Conservation (phyloP, 1,140 invertebrate genomes). For the Lerema accius region DNA sequence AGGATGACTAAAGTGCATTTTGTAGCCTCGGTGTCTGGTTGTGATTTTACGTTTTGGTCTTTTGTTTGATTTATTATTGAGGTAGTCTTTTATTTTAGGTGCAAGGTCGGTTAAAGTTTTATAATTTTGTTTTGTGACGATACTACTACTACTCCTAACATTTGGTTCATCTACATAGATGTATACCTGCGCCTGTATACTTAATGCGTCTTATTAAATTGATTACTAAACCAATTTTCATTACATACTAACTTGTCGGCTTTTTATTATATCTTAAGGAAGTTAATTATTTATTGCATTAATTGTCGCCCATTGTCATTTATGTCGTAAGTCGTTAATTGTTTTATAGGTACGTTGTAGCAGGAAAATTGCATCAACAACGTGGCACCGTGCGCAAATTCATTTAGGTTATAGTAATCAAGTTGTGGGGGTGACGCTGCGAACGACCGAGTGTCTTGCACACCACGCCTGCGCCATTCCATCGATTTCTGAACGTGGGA, state of each 20-base stretch:
- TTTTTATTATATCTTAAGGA: too few species aligned
- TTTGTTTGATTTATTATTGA: too few species aligned
- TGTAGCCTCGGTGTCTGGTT: neutral
- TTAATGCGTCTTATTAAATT: too few species aligned
- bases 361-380: slow-evolving; percentile 6
- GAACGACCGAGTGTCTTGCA: slow-evolving; percentile 28
- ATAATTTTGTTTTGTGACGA: too few species aligned
- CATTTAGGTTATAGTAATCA: slow-evolving; percentile 40
- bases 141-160: too few species aligned
- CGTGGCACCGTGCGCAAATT: slow-evolving; percentile 30
- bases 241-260: too few species aligned
- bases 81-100: too few species aligned
- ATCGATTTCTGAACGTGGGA: slow-evolving; percentile 63
- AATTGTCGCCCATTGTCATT: neutral
- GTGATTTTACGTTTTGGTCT: neutral
- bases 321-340: neutral
- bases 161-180: too few species aligned
- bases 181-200: too few species aligned
- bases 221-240: too few species aligned
- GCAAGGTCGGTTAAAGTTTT: too few species aligned
- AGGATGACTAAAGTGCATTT: neutral
- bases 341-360: neutral
- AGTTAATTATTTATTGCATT: slow-evolving; percentile 7
- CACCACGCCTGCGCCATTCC: slow-evolving; percentile 53
- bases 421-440: slow-evolving; percentile 27